Evolutionary conservation across 2,113 vertebrate genomes (phyloP).

Genomic region (Benitochromis conjunctus): DNA sequence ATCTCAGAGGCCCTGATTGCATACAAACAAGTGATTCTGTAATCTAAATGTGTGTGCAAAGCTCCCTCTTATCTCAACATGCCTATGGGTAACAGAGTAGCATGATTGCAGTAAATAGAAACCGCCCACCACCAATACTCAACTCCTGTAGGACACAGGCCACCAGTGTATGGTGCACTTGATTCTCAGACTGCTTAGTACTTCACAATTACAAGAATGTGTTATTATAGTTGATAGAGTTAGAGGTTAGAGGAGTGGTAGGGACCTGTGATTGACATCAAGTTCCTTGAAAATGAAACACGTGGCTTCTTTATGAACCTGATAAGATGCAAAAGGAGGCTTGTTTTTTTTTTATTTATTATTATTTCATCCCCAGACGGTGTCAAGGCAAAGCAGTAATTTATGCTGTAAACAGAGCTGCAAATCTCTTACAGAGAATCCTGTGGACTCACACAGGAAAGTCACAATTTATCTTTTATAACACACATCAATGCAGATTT

Average conservation of each 20-base stretch:
- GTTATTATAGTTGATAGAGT: constrained; percentile 12
- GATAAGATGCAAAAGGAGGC: background rate
- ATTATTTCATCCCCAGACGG: background rate
- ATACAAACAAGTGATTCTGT: constrained; percentile 17
- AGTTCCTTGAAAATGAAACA: background rate
- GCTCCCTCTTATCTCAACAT: constrained; percentile 30
- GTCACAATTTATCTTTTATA: background rate
- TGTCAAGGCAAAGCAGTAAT: background rate
- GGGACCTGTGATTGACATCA: background rate
- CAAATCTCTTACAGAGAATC: background rate
- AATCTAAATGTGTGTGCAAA: constrained; percentile 18
- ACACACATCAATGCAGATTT: background rate
- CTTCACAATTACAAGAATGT: constrained; percentile 17
- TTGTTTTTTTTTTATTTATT: background rate
- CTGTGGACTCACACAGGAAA: background rate
- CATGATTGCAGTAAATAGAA: constrained; percentile 22
- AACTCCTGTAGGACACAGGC: background rate
- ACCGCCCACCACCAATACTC: background rate
- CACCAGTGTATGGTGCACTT: background rate
- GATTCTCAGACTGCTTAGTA: background rate
- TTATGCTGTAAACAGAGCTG: background rate
- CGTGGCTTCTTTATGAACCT: background rate
- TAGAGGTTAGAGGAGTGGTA: background rate
- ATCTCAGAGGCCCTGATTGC: constrained; percentile 27
- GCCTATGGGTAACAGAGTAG: constrained; percentile 7